Evolutionary conservation across 2,888 invertebrate genomes (phyloP), one percentile per base, ranked within the genome.

Genomic region (Heteromurus nitidus): DNA sequence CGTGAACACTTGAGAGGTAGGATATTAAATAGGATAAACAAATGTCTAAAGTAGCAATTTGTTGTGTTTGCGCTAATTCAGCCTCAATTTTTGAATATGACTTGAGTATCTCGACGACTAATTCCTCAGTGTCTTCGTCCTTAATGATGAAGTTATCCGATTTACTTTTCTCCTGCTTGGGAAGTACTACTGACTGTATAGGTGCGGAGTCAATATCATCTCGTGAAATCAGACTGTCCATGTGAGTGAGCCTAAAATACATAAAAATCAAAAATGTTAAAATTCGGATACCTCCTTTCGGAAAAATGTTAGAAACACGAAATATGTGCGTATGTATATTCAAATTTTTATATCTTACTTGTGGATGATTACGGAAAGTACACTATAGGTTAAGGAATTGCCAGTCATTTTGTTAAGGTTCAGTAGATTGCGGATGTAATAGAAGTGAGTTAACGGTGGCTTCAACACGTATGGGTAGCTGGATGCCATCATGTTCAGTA

Each of bases 381-480:
- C 91, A 84, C 93, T 92, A 85, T 92, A 92, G 67, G 93, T 91
- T 69, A 95, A 90, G 0, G 77, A 70, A 28, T 92, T 91, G 0
- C 95, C 95, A 85, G 94, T 92, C 88, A 95, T 95, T 55, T 93
- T 92, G 80, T 93, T 90, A 85, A 96, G 91, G 91, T 93, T 92
- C 70, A 97, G 91, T 55, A 96, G 89, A 89, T 96, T 96, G 88
- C 93, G 92, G 20, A 95, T 89, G 89, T 94, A 97, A 13, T 93
- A 92, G 88, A 94, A 93, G 85, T 95, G 94, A 0, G 91, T 89
- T 87, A 93, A 92, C 2, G 93, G 90, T 0, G 93, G 91, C 76
- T 92, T 92, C 87, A 93, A 93, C 88, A 93, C 92, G 89, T 95
- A 97, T 0, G 97, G 97, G 89, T 94, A 96, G 64, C 91, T 90